Evolutionary conservation across 2,888 invertebrate species (phyloP).

Genomic region (Mythimna impura): DNA sequence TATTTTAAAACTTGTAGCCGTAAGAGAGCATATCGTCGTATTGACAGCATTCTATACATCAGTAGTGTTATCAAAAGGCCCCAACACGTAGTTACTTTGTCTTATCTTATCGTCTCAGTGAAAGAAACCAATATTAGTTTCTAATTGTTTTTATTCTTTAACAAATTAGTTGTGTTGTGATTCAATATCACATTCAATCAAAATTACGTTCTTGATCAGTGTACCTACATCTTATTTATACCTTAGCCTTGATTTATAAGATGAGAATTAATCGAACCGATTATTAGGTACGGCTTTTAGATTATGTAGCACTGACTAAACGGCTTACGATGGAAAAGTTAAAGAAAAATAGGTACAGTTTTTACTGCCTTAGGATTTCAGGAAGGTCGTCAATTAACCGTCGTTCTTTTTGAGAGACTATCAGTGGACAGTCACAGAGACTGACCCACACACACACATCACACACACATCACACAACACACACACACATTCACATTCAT

Average conservation of each 20-base stretch:
- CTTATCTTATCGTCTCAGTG: slow-evolving; percentile 85
- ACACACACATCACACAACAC: no score
- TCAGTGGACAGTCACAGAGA: no score
- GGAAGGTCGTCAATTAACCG: not conserved
- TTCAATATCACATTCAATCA: not conserved
- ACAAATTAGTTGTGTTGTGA: slow-evolving; percentile 8
- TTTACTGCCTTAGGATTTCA: not conserved
- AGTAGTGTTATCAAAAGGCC: slow-evolving; percentile 82
- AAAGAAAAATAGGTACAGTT: not conserved
- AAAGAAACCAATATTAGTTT: slow-evolving; percentile 75
- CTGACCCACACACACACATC: no score
- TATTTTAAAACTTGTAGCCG: slow-evolving; percentile 66
- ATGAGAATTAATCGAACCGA: not conserved
- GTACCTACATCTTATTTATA: not conserved
- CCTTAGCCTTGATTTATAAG: not conserved
- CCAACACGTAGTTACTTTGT: slow-evolving; percentile 82
- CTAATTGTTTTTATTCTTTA: slow-evolving; percentile 50
- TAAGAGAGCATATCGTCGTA: slow-evolving; percentile 82
- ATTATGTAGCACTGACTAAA: not conserved
- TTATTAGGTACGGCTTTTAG: not conserved
- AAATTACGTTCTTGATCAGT: slow-evolving; percentile 1
- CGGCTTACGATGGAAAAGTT: not conserved
- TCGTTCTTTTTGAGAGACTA: no score
- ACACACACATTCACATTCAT: no score
- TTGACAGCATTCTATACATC: slow-evolving; percentile 83